phyloP scores from a whole-genome alignment of 2,888 invertebrate species.

The Hydraecia micacea region DNA sequence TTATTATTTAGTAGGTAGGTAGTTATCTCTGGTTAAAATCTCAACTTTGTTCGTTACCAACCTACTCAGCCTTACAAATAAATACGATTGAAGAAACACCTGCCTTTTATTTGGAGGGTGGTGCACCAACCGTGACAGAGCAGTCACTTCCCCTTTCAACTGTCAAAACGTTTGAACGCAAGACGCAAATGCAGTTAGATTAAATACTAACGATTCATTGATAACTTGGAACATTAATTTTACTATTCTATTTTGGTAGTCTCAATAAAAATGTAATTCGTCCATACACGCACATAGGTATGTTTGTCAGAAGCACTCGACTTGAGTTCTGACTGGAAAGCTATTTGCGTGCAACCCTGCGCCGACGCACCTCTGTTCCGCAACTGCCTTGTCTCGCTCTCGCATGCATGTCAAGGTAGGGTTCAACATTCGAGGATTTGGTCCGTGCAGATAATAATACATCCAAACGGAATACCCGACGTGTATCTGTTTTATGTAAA shows the following conservation, averaged over 20 bases:
- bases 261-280: constrained; percentile 62
- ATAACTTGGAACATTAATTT: constrained; percentile 15
- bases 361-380: constrained; percentile 84
- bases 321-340: constrained; percentile 80
- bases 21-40: constrained; percentile 41
- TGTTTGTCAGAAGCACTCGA: constrained; percentile 86
- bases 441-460: constrained; percentile 84
- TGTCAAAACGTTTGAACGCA: constrained; percentile 20
- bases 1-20: constrained; percentile 15
- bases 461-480: constrained; percentile 80
- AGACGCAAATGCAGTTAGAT: constrained; percentile 10
- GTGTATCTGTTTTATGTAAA: constrained; percentile 83
- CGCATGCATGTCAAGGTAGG: constrained; percentile 90
- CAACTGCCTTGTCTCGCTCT: constrained; percentile 82
- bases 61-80: constrained; percentile 20
- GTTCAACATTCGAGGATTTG: constrained; percentile 89
- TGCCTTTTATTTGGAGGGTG: constrained; percentile 54
- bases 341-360: constrained; percentile 89
- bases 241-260: constrained; percentile 15
- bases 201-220: constrained; percentile 16
- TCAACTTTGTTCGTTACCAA: constrained; percentile 30
- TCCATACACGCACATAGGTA: constrained; percentile 74
- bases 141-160: constrained; percentile 32
- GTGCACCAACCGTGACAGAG: constrained; percentile 55
- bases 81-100: constrained; percentile 54